Evolutionary conservation across 2,888 invertebrate species (phyloP).

Genomic region (Xestia sexstrigata): DNA sequence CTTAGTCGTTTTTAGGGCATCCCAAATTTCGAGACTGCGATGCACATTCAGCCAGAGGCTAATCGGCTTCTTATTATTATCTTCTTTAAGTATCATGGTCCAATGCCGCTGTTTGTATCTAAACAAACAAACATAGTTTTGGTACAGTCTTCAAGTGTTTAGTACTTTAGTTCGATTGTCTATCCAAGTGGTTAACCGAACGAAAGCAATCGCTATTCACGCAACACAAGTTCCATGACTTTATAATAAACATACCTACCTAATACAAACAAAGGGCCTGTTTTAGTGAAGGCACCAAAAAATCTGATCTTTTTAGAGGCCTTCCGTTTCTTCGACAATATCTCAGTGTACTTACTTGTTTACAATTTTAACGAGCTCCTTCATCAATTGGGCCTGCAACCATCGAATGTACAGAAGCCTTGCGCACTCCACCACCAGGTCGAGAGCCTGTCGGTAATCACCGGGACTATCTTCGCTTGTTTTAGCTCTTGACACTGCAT

Average conservation of each 20-base stretch:
- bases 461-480: constrained; percentile 67
- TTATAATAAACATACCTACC: neutral
- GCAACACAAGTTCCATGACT: neutral
- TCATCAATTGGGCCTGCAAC: constrained; percentile 81
- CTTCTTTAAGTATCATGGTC: constrained; percentile 83
- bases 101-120: constrained; percentile 84
- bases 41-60: constrained; percentile 80
- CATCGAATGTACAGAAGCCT: constrained; percentile 80
- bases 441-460: constrained; percentile 79
- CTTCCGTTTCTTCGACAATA: neutral
- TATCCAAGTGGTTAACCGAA: neutral
- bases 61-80: constrained; percentile 73
- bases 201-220: neutral
- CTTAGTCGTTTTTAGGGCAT: constrained; percentile 75
- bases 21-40: constrained; percentile 83
- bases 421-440: constrained; percentile 80
- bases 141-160: neutral
- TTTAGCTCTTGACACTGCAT: constrained; percentile 54
- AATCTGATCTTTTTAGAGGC: neutral
- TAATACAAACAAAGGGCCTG: neutral
- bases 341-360: constrained; percentile 72
- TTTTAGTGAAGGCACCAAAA: neutral
- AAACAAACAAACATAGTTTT: constrained; percentile 7
- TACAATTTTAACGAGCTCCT: constrained; percentile 76
- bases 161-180: neutral